Evolutionary conservation across 2,888 invertebrate species (phyloP).

Genomic region (Euzophera pinguis): DNA sequence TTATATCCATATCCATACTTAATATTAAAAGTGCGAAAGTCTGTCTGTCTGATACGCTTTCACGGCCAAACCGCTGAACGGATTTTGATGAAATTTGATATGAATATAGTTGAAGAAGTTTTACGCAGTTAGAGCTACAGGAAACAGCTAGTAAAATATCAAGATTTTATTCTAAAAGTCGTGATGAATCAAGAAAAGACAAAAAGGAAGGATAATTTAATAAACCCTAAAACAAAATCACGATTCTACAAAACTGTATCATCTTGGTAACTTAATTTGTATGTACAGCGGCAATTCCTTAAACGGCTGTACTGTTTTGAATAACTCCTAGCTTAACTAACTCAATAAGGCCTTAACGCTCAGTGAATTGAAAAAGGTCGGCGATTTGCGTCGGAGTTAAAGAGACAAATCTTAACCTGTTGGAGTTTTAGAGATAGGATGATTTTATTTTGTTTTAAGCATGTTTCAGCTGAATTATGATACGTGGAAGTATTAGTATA

Average conservation of each 20-base stretch:
- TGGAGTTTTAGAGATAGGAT: no score
- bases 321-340: constrained; percentile 67
- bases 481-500: no score
- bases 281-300: constrained; percentile 40
- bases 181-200: not conserved
- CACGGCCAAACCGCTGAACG: no score
- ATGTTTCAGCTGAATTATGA: no score
- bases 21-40: no score
- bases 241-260: constrained; percentile 13
- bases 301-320: constrained; percentile 62
- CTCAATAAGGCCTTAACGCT: constrained; percentile 64
- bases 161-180: not conserved
- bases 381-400: constrained; percentile 58
- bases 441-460: no score
- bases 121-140: no score
- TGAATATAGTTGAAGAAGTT: no score
- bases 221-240: constrained; percentile 12
- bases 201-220: not conserved
- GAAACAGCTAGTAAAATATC: no score
- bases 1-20: no score
- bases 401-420: constrained; percentile 31
- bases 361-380: constrained; percentile 64
- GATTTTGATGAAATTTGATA: no score
- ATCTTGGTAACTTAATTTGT: constrained; percentile 43
- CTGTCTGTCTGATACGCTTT: no score